Conservation (phyloP, 2,113 vertebrate species). For the Syrrhaptes paradoxus region DNA sequence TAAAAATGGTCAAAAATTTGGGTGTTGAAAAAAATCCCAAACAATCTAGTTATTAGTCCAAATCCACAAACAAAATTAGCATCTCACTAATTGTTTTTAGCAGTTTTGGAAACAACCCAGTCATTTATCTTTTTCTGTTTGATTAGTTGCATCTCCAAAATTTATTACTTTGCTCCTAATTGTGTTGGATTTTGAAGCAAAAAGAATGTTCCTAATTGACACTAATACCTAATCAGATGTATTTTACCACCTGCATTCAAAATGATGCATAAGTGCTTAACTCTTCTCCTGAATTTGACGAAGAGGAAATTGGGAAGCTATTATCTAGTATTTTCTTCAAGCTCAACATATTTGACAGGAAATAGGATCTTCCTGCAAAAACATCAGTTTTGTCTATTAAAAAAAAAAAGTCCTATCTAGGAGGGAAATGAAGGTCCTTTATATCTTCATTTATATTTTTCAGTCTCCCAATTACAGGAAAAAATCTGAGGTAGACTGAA, state of each 20-base stretch:
- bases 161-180: neutral
- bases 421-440: neutral
- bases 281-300: slow-evolving; percentile 34
- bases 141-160: neutral
- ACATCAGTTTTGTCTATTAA: neutral
- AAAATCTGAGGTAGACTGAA: neutral
- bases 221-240: neutral
- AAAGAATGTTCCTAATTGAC: slow-evolving; percentile 6
- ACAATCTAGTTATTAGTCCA: neutral
- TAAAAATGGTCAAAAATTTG: neutral
- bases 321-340: slow-evolving; percentile 23
- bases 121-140: neutral
- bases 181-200: neutral
- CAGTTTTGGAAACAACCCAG: neutral
- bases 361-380: slow-evolving; percentile 14
- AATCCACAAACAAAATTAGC: neutral
- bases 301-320: slow-evolving; percentile 32
- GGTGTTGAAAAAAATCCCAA: neutral
- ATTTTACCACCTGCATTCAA: slow-evolving; percentile 36
- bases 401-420: neutral
- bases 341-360: slow-evolving; percentile 15
- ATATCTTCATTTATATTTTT: neutral
- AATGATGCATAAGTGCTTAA: neutral
- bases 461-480: neutral
- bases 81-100: neutral